A percentile compares a stretch with the other conserved stretches of the same genome.
Conservation (phyloP, 1,140 invertebrate genomes). For the Stenopsyche tienmushanensis region DNA sequence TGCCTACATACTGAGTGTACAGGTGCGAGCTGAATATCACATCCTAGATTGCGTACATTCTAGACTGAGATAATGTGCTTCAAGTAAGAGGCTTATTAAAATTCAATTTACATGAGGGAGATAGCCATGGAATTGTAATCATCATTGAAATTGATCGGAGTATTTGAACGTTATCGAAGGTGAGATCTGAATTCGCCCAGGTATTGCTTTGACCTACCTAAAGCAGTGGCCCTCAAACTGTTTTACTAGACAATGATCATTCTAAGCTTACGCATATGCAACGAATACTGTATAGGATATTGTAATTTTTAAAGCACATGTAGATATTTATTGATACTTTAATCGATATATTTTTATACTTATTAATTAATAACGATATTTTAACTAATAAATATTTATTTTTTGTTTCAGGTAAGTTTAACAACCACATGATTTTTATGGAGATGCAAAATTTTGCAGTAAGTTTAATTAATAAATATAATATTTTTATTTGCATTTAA, state of each 20-base stretch:
- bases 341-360: too few species aligned
- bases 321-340: too few species aligned
- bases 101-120: slow-evolving; percentile 33
- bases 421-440: too few species aligned
- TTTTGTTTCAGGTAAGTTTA: too few species aligned
- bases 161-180: slow-evolving; percentile 11
- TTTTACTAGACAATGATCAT: too few species aligned
- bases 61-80: slow-evolving; percentile 10
- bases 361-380: too few species aligned
- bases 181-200: slow-evolving; percentile 1
- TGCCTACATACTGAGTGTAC: background rate
- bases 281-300: too few species aligned
- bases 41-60: background rate
- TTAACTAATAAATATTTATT: too few species aligned
- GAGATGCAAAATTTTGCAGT: too few species aligned
- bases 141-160: slow-evolving; percentile 29
- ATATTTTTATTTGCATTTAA: too few species aligned
- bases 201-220: background rate
- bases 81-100: slow-evolving; percentile 33
- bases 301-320: too few species aligned
- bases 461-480: too few species aligned
- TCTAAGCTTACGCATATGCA: background rate
- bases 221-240: background rate
- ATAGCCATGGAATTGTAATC: slow-evolving; percentile 32
- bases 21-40: background rate